Base-by-base conservation (phyloP, 2,797 vertebrate genomes). In the Tragopan temminckii region DNA sequence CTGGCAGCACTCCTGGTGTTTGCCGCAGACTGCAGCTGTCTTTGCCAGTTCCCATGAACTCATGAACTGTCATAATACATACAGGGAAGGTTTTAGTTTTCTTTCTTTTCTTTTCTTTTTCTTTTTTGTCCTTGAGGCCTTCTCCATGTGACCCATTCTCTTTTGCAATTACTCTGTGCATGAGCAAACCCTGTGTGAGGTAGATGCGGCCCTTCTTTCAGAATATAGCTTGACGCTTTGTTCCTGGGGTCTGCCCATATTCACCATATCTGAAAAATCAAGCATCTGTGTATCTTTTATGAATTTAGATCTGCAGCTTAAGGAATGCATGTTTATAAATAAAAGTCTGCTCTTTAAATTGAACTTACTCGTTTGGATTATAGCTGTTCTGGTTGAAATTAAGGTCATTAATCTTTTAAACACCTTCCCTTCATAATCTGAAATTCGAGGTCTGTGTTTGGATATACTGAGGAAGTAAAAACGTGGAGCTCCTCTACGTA, bases 21-120 rank as follows among this genome's bases (percentile, higher is more conserved):
- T 91, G 74, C 77, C 82, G 48, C 85, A 81, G 81, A 57, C 77
- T 90, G 88, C 95, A 95, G 93, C 96, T 95, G 95, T 81, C 93
- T 80, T 71, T 80, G 52, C 86, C 46, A 82, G 92, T 96, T 96
- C 96, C 95, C 96, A 96, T 95, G 94, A 95, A 95, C 96, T 93
- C 86, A 59, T 96, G 96, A 95, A 94, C 95, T 96, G 86, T 93
- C 84, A 90, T 95, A 93, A 77, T 91, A 90, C 88, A 90, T 89
- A 90, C 85, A 91, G 88, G 90, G 95, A 80, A 89, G 92, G 90
- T 90, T 85, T 85, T 80, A 38, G 89, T 85, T 96, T 93, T 57
- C 52, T 48, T 67, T 67, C 88, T 83, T 78, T 75, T 46, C 69
- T 70, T 36, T 7, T 3, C 23, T 50, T 53, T 48, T 59, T 61